Conservation (phyloP, 2,888 invertebrate genomes). For the Eledona agricola region DNA sequence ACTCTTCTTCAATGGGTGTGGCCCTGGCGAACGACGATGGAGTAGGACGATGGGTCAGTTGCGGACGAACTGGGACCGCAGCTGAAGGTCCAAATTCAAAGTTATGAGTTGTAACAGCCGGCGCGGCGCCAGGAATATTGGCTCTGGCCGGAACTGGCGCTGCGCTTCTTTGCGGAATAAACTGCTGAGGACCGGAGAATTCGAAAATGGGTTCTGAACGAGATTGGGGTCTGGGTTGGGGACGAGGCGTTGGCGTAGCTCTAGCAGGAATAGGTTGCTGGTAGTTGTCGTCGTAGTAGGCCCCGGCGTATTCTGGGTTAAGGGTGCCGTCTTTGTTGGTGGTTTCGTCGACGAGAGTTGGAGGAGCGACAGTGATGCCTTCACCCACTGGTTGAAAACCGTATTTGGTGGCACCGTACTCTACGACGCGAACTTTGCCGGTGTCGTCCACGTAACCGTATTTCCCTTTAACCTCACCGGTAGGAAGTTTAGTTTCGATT, state of each 20-base stretch:
- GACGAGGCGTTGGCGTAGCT: slow-evolving; percentile 52
- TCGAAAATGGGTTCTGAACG: slow-evolving; percentile 37
- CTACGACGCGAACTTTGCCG: slow-evolving; percentile 82
- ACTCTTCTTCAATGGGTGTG: slow-evolving; percentile 51
- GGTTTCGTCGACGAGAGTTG: slow-evolving; percentile 70
- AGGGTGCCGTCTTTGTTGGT: slow-evolving; percentile 60
- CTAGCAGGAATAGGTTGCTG: slow-evolving; percentile 44
- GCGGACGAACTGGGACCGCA: slow-evolving; percentile 46
- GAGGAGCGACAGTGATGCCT: slow-evolving; percentile 81
- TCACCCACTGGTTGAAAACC: slow-evolving; percentile 89
- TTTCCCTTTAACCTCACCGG: slow-evolving; percentile 88
- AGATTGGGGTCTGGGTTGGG: slow-evolving; percentile 49
- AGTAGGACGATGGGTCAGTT: slow-evolving; percentile 43
- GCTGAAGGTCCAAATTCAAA: slow-evolving; percentile 53
- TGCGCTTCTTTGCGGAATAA: slow-evolving; percentile 39
- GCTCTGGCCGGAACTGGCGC: slow-evolving; percentile 42
- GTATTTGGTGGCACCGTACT: slow-evolving; percentile 88
- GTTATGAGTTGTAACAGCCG: slow-evolving; percentile 43
- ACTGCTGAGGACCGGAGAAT: slow-evolving; percentile 47
- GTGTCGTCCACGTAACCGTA: slow-evolving; percentile 89
- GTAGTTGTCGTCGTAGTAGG: slow-evolving; percentile 54
- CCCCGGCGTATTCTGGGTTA: slow-evolving; percentile 61
- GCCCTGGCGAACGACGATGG: slow-evolving; percentile 52
- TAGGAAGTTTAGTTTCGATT: slow-evolving; percentile 84
- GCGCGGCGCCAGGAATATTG: slow-evolving; percentile 39